Conservation (phyloP, 2,113 vertebrate genomes). For the Puma concolor region DNA sequence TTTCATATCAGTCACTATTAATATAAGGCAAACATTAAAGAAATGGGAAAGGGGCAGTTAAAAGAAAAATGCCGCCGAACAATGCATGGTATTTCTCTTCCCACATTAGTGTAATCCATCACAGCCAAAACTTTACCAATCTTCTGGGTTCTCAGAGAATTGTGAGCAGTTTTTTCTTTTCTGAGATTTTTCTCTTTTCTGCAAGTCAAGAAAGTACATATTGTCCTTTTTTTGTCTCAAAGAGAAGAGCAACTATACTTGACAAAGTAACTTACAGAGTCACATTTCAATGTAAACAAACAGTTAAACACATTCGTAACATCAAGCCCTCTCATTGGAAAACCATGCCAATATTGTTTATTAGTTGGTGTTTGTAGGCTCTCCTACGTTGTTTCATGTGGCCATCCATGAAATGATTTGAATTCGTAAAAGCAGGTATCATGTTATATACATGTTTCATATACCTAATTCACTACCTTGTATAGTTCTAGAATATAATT, state of each 20-base stretch:
- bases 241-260: background rate
- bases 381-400: background rate
- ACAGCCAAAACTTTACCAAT: background rate
- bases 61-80: conserved; percentile 57
- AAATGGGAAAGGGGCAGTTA: conserved; percentile 32
- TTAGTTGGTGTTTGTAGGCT: background rate
- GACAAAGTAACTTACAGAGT: background rate
- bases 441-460: background rate
- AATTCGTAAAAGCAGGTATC: background rate
- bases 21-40: conserved; percentile 64
- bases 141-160: background rate
- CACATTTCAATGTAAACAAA: background rate
- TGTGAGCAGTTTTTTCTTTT: background rate
- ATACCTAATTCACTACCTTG: background rate
- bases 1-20: conserved; percentile 61
- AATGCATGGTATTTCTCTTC: conserved; percentile 64
- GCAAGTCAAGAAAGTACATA: background rate
- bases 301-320: background rate
- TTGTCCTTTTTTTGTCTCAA: background rate
- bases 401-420: background rate
- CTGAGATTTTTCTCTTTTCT: conserved; percentile 17
- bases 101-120: conserved; percentile 41
- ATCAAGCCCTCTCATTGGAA: background rate
- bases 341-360: background rate
- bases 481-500: background rate